These are phyloP conservation scores for Agrenia bidenticulata DNA, from an alignment of 2,888 invertebrate genomes.

Conservation along the genomic window DNA sequence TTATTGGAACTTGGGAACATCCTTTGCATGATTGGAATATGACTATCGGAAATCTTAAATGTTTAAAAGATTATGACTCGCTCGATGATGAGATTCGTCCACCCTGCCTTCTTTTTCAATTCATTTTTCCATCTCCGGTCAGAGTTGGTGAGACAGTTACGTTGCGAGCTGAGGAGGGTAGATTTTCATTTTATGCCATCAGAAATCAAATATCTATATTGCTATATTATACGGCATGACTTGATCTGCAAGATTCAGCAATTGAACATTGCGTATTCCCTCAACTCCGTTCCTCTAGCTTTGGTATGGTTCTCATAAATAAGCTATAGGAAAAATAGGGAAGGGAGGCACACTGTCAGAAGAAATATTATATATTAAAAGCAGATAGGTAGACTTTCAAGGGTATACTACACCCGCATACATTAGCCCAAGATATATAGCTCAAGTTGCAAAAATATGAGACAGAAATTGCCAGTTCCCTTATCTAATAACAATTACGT, in stretches of 20 bases:
- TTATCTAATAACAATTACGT: conserved; percentile 17
- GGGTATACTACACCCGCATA: background rate
- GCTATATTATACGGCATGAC: too few species aligned
- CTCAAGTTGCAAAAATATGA: conserved; percentile 8
- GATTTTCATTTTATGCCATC: conserved; percentile 5
- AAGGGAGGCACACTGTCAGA: conserved; percentile 6
- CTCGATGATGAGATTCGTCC: background rate
- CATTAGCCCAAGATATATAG: background rate
- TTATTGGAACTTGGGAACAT: conserved; percentile 12
- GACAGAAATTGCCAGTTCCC: conserved; percentile 18
- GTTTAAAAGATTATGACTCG: background rate
- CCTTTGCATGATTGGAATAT: conserved; percentile 9
- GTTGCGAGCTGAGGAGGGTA: conserved; percentile 1
- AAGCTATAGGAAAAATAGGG: conserved; percentile 9
- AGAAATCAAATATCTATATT: background rate
- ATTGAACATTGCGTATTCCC: too few species aligned
- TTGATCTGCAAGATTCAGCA: too few species aligned
- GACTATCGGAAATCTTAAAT: background rate
- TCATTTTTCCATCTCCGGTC: background rate
- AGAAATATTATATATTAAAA: background rate
- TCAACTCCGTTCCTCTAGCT: too few species aligned
- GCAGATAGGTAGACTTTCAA: background rate
- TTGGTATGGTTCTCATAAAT: conserved; percentile 9
- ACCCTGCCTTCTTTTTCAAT: conserved; percentile 1
- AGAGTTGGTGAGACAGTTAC: background rate